Conservation (phyloP, 2,113 vertebrate species). For the Salvelinus alpinus region DNA sequence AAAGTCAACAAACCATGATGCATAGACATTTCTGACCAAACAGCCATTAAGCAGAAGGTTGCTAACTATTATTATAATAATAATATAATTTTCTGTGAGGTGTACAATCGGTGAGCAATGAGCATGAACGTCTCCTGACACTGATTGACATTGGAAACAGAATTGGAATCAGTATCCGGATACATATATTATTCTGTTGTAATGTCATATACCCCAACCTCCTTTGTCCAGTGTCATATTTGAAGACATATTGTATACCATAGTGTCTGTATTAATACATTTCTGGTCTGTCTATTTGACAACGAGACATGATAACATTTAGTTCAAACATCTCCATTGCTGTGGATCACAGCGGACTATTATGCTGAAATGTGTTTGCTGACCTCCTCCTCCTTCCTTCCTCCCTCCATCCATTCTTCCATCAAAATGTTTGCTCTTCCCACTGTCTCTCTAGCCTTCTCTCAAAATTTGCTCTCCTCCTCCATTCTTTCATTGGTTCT, state of each 20-base stretch:
- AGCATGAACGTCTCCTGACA: no score
- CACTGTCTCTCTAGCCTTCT: neutral
- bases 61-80: no score
- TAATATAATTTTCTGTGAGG: no score
- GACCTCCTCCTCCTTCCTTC: neutral
- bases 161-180: no score
- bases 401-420: neutral
- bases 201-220: no score
- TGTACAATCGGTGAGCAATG: no score
- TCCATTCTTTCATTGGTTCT: neutral
- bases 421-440: neutral
- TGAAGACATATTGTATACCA: neutral
- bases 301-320: slow-evolving; percentile 11
- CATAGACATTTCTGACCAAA: no score
- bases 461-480: neutral
- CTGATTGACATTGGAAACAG: no score
- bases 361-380: slow-evolving; percentile 35
- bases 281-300: slow-evolving; percentile 23
- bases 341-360: slow-evolving; percentile 16
- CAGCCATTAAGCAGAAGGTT: no score
- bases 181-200: no score
- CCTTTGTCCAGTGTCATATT: neutral
- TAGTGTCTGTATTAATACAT: neutral
- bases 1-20: no score
- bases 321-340: slow-evolving; percentile 16